These are phyloP conservation scores for Odontocolon sp. DNA, from an alignment of 2,888 invertebrate genomes.

Conservation along the genomic window DNA sequence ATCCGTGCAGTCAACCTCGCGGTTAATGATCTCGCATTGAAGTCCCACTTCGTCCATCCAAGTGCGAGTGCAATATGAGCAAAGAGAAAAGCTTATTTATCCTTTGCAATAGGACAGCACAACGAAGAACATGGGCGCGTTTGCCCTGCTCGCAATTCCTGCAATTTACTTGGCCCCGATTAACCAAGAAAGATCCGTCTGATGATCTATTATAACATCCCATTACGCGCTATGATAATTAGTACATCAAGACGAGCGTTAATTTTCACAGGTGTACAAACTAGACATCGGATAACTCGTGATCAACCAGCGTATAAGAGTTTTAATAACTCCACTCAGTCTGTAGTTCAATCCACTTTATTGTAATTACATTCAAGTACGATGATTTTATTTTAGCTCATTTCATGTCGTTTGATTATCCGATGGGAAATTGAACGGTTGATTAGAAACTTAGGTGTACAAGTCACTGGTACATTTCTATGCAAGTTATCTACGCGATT, in stretches of 20 bases:
- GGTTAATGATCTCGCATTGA: conserved; percentile 55
- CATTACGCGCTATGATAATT: conserved; percentile 10
- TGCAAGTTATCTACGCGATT: neutral
- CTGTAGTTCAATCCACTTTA: neutral
- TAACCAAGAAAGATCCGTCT: conserved; percentile 53
- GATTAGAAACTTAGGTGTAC: conserved; percentile 3
- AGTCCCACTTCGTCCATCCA: conserved; percentile 36
- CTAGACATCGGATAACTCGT: conserved; percentile 2
- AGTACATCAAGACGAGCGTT: conserved; percentile 4
- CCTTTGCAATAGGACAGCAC: conserved; percentile 49
- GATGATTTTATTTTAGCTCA: neutral
- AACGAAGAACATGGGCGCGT: conserved; percentile 22
- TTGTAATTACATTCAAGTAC: neutral
- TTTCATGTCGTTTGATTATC: neutral
- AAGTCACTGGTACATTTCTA: conserved; percentile 3
- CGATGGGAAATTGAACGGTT: conserved; percentile 1
- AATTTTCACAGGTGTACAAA: conserved; percentile 27
- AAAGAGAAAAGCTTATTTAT: conserved; percentile 69
- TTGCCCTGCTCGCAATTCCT: conserved; percentile 58
- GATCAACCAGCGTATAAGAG: neutral
- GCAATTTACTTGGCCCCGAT: conserved; percentile 65
- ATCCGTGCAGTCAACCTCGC: conserved; percentile 66
- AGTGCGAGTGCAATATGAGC: conserved; percentile 57
- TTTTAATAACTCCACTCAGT: neutral
- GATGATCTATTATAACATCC: conserved; percentile 38